These are phyloP conservation scores for Drosophila neotestacea DNA, from an alignment of 2,888 invertebrate species.

Conservation along the genomic window DNA sequence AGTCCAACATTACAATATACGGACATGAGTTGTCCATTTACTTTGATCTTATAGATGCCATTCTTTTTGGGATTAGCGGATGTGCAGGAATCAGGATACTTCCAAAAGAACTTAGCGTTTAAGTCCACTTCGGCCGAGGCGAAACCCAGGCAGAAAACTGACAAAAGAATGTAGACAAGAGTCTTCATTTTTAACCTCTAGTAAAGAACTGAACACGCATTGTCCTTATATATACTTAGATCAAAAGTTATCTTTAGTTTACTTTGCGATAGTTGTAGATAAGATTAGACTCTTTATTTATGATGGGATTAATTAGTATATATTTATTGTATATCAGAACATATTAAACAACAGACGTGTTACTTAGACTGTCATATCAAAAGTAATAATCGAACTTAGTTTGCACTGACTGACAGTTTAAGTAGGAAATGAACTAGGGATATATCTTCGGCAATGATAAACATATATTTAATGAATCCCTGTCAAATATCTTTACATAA, in stretches of 20 bases:
- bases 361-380: too few relatives aligned
- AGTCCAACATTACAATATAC: conserved; percentile 29
- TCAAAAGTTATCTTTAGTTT: background rate
- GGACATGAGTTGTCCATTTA: conserved; percentile 24
- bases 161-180: conserved; percentile 13
- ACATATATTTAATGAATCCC: too few relatives aligned
- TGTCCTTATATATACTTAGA: conserved; percentile 16
- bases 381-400: too few relatives aligned
- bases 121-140: background rate
- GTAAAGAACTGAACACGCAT: background rate
- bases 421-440: too few relatives aligned
- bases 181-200: conserved; percentile 16
- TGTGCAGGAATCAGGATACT: conserved; percentile 35
- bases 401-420: too few relatives aligned
- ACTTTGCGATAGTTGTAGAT: conserved; percentile 2
- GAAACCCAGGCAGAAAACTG: conserved; percentile 15
- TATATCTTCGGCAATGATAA: too few relatives aligned
- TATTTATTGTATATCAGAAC: too few relatives aligned
- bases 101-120: background rate
- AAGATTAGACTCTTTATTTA: conserved; percentile 5
- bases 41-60: conserved; percentile 39
- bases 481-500: too few relatives aligned
- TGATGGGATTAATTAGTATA: background rate
- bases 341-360: too few relatives aligned
- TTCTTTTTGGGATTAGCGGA: conserved; percentile 39